Percentiles rank a stretch among this genome's conserved stretches.
phyloP scores from a whole-genome alignment of 2,888 invertebrate species.

The Hemicrepidius hirtus region DNA sequence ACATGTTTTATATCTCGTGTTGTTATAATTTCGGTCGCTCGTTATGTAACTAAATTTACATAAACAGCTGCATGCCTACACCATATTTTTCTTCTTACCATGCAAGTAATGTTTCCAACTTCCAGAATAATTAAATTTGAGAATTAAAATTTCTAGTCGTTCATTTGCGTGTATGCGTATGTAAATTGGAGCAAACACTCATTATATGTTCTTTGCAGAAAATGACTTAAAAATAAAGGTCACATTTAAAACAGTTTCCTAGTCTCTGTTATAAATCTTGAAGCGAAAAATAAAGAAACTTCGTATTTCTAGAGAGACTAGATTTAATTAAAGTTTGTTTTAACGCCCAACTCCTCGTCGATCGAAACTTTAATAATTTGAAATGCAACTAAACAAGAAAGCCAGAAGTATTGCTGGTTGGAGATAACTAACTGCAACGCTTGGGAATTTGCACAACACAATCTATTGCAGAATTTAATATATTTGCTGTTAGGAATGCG shows the following conservation, averaged over 20 bases:
- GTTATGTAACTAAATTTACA: slow-evolving; percentile 30
- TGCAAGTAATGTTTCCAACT: slow-evolving; percentile 11
- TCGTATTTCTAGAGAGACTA: background rate
- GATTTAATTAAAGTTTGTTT: slow-evolving; percentile 9
- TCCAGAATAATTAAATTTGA: slow-evolving; percentile 27
- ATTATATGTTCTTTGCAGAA: background rate
- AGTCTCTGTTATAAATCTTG: too few relatives aligned
- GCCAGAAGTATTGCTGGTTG: background rate
- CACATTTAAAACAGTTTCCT: too few relatives aligned
- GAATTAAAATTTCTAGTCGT: slow-evolving; percentile 10
- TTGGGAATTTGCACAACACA: too few relatives aligned
- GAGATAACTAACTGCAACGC: background rate
- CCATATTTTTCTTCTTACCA: background rate
- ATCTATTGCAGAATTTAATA: too few relatives aligned
- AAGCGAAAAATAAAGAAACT: background rate
- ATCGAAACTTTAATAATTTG: slow-evolving; percentile 8
- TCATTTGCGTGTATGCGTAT: slow-evolving; percentile 17
- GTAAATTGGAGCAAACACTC: slow-evolving; percentile 4
- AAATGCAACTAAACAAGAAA: background rate
- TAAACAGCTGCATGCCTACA: slow-evolving; percentile 13
- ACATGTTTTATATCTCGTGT: slow-evolving; percentile 38
- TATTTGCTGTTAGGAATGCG: too few relatives aligned
- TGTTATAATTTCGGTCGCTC: slow-evolving; percentile 35
- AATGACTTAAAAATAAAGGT: too few relatives aligned
- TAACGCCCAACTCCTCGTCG: background rate